phyloP scores from a whole-genome alignment of 2,888 invertebrate genomes.

The Dioctria linearis region DNA sequence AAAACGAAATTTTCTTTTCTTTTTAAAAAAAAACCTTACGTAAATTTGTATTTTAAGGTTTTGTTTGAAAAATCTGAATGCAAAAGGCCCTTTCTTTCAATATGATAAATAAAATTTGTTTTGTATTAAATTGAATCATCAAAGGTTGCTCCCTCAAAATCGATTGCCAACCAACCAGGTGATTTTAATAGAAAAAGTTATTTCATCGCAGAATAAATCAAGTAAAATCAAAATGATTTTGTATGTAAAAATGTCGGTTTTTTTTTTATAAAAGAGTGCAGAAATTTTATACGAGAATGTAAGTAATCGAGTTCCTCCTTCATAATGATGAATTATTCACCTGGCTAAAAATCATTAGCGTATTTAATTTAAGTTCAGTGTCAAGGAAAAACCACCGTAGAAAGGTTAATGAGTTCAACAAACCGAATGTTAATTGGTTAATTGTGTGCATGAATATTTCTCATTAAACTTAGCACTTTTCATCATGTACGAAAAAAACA shows the following conservation, averaged over 20 bases:
- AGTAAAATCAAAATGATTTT: neutral
- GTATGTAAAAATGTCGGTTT: neutral
- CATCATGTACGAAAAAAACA: neutral
- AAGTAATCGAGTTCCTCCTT: neutral
- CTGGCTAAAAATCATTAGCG: neutral
- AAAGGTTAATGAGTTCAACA: constrained; percentile 28
- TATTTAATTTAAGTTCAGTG: constrained; percentile 10
- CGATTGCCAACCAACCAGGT: constrained; percentile 3
- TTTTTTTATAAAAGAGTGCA: constrained; percentile 12
- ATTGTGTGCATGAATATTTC: constrained; percentile 31
- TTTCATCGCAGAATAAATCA: constrained; percentile 22
- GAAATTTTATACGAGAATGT: neutral
- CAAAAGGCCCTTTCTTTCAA: neutral
- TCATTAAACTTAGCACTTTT: constrained; percentile 5
- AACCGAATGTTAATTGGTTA: constrained; percentile 33
- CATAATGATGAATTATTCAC: neutral
- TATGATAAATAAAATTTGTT: neutral
- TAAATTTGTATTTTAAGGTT: neutral
- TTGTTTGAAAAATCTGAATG: neutral
- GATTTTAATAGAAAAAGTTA: constrained; percentile 30
- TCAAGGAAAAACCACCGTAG: neutral
- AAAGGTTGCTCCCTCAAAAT: constrained; percentile 19
- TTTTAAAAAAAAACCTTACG: neutral
- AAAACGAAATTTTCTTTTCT: neutral
- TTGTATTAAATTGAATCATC: constrained; percentile 5